Conservation (phyloP, 1,140 invertebrate genomes). For the Zaprionus nigranus region DNA sequence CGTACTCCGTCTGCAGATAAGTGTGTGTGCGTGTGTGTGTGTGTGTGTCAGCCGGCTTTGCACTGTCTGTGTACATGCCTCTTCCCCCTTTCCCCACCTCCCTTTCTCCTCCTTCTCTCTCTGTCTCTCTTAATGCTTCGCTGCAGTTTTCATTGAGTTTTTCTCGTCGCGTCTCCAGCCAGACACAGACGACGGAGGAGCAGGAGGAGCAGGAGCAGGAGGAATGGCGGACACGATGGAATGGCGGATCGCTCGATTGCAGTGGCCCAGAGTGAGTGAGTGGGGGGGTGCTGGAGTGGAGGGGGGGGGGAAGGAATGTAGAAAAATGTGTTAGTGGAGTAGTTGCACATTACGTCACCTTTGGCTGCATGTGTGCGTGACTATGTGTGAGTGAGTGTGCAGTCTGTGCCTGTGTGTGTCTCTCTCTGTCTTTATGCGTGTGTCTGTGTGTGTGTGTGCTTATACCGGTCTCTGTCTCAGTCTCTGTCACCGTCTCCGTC, state of each 20-base stretch:
- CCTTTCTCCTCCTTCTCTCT: slow-evolving; percentile 17
- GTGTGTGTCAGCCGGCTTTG: slow-evolving; percentile 17
- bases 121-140: slow-evolving; percentile 56
- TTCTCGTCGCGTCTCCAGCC: slow-evolving; percentile 64
- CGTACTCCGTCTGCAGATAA: slow-evolving; percentile 6
- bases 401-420: slow-evolving; percentile 16
- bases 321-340: slow-evolving; percentile 85
- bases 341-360: slow-evolving; percentile 84
- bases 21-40: slow-evolving; percentile 12
- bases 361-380: slow-evolving; percentile 39
- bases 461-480: slow-evolving; percentile 38
- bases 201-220: neutral
- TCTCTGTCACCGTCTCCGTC: too few relatives aligned
- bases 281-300: neutral
- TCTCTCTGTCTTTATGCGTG: slow-evolving; percentile 38
- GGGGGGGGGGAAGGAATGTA: slow-evolving; percentile 74
- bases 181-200: neutral
- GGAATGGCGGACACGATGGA: neutral
- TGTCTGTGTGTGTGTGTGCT: slow-evolving; percentile 21
- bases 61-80: slow-evolving; percentile 24
- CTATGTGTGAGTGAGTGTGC: slow-evolving; percentile 12
- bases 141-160: slow-evolving; percentile 81
- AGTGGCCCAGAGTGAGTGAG: neutral
- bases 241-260: slow-evolving; percentile 7
- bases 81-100: neutral